Conservation (phyloP, 2,113 vertebrate species). For the Cyanistes caeruleus region DNA sequence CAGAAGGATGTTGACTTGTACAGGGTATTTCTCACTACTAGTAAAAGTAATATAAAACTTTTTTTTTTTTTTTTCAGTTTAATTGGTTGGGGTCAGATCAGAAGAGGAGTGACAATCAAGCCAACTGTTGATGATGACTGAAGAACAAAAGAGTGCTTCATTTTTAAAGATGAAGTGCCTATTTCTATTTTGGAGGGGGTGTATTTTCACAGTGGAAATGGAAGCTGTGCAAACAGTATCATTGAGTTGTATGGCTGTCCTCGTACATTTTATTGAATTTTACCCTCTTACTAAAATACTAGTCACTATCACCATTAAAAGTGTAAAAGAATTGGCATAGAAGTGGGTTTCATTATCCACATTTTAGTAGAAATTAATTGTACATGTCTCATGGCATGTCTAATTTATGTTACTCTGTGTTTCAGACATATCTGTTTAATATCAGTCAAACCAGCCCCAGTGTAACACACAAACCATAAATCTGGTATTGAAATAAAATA, state of each 20-base stretch:
- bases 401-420: slow-evolving; percentile 75
- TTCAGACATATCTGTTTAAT: slow-evolving; percentile 50
- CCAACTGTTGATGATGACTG: slow-evolving; percentile 97
- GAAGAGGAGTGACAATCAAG: slow-evolving; percentile 98
- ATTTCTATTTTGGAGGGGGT: slow-evolving; percentile 49
- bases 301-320: slow-evolving; percentile 64
- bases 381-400: slow-evolving; percentile 71
- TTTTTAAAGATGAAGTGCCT: slow-evolving; percentile 49
- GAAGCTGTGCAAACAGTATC: slow-evolving; percentile 56
- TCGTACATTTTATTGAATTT: slow-evolving; percentile 52
- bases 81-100: slow-evolving; percentile 99
- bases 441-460: slow-evolving; percentile 47
- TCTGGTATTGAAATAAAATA: slow-evolving; percentile 74
- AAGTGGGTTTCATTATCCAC: slow-evolving; percentile 59
- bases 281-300: slow-evolving; percentile 70
- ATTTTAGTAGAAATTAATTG: slow-evolving; percentile 60
- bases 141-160: slow-evolving; percentile 67
- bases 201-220: slow-evolving; percentile 64
- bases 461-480: slow-evolving; percentile 58
- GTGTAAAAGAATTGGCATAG: slow-evolving; percentile 56
- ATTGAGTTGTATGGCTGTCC: slow-evolving; percentile 59
- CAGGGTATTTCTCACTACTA: background rate
- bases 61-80: slow-evolving; percentile 80
- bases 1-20: background rate
- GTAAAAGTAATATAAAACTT: background rate